phyloP scores from a whole-genome alignment of 2,888 invertebrate genomes.

The Erebia palarica region DNA sequence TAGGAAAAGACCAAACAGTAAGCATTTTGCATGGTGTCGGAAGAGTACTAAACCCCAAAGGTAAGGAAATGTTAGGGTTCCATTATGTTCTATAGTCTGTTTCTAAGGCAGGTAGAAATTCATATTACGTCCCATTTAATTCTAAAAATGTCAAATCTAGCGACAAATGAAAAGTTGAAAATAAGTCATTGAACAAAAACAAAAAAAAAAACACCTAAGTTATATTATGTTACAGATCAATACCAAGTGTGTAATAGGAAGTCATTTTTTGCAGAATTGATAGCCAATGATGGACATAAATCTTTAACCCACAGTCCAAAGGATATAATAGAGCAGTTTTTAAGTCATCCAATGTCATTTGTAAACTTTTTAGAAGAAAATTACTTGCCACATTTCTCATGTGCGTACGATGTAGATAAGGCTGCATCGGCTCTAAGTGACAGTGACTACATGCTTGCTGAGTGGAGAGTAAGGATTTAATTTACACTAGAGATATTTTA shows the following conservation, averaged over 20 bases:
- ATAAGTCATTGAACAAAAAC: too few species aligned
- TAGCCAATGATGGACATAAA: constrained; percentile 33
- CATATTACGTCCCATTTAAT: too few species aligned
- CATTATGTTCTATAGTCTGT: neutral
- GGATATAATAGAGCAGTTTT: constrained; percentile 85
- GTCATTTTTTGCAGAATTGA: constrained; percentile 36
- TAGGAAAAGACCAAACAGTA: constrained; percentile 86
- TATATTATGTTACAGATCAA: too few species aligned
- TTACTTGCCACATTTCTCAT: constrained; percentile 87
- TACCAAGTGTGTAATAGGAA: neutral
- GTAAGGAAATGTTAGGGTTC: constrained; percentile 57
- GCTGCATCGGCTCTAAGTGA: constrained; percentile 87
- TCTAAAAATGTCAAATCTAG: too few species aligned
- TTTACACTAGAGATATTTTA: neutral
- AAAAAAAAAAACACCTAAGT: too few species aligned
- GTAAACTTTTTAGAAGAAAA: constrained; percentile 88
- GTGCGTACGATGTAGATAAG: constrained; percentile 82
- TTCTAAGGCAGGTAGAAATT: too few species aligned
- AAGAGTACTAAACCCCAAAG: constrained; percentile 89
- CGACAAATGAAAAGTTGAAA: too few species aligned
- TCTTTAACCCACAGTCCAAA: constrained; percentile 80
- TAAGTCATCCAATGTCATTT: constrained; percentile 85
- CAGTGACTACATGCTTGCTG: constrained; percentile 85
- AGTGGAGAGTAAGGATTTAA: constrained; percentile 82
- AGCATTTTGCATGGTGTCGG: constrained; percentile 90